A percentile compares a stretch with the other conserved stretches of the same genome.
Conservation (phyloP, 2,797 vertebrate genomes). For the Steatocranus sp. region DNA sequence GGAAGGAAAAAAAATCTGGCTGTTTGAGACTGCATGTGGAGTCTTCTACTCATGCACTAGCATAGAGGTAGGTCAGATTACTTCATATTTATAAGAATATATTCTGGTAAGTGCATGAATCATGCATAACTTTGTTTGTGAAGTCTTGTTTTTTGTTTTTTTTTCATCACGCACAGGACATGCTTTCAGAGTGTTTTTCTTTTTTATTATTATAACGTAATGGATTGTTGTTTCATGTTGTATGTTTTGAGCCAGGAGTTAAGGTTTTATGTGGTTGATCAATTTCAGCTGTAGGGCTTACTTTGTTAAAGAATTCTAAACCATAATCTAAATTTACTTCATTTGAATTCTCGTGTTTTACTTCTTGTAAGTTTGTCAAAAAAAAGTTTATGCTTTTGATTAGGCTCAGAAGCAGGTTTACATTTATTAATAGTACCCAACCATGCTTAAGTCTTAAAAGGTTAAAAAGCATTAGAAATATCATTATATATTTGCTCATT, state of each 20-base stretch:
- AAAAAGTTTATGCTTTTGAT: slow-evolving; percentile 14
- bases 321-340: slow-evolving; percentile 22
- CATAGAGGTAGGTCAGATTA: slow-evolving; percentile 6
- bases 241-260: neutral
- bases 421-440: slow-evolving; percentile 7
- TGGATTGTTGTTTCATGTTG: slow-evolving; percentile 33
- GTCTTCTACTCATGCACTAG: neutral
- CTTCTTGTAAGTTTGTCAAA: neutral
- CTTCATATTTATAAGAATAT: slow-evolving; percentile 11
- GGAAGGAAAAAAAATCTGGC: neutral
- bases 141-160: neutral
- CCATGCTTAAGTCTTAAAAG: neutral
- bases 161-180: neutral
- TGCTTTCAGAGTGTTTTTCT: neutral
- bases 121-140: neutral
- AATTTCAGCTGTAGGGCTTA: slow-evolving; percentile 22
- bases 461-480: neutral
- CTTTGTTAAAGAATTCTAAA: slow-evolving; percentile 9
- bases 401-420: neutral
- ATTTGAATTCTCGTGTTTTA: neutral
- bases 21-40: neutral
- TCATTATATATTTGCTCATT: slow-evolving; percentile 11
- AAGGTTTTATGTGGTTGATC: slow-evolving; percentile 18
- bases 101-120: slow-evolving; percentile 19
- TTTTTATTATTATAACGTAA: slow-evolving; percentile 1